Evolutionary conservation across 2,113 vertebrate genomes (phyloP), one percentile per base, ranked within the genome.

Genomic region (Dipodomys ordii): DNA sequence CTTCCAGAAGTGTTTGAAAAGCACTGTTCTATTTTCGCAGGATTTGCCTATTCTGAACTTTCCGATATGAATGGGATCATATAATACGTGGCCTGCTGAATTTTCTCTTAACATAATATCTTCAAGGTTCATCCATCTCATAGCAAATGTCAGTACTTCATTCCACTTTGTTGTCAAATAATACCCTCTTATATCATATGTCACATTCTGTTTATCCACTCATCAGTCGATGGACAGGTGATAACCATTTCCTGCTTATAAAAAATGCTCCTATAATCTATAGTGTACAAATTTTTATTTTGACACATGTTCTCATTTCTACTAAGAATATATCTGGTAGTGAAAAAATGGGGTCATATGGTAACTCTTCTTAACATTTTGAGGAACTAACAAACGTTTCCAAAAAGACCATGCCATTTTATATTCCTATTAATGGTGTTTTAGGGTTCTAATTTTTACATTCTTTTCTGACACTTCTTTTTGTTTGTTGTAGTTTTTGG

Each of bases 301-400:
- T 30, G 19, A 9, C 0, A 27, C 44, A 64, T 11, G 8, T 87
- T 83, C 91, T 68, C 69, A 39, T n/a, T 82, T 77, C 46, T 88
- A 90, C 60, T 87, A 88, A 85, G 8, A 30, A 30, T 57, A 60
- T 53, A 19, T 32, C 18, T 91, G 88, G 6, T n/a, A 27, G 8
- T 82, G 57, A 86, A 86, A 91, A 2, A 30, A 18, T 68, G 71
- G 7, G 20, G 32, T 74, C 19, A 39, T 28, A 49, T 0, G 3
- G n/a, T 74, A 71, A 83, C 32, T 62, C 39, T 19, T 28, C 73
- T 91, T 60, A 84, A 91, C 57, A 76, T 65, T 79, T 78, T 86
- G 28, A 91, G 67, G 39, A 65, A 65, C 25, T 83, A 80, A 67
- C 25, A 72, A 28, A 27, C n/a, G 62, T 9, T 73, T 62, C 23